phyloP scores from a whole-genome alignment of 2,113 vertebrate genomes.

The Rhea americana region DNA sequence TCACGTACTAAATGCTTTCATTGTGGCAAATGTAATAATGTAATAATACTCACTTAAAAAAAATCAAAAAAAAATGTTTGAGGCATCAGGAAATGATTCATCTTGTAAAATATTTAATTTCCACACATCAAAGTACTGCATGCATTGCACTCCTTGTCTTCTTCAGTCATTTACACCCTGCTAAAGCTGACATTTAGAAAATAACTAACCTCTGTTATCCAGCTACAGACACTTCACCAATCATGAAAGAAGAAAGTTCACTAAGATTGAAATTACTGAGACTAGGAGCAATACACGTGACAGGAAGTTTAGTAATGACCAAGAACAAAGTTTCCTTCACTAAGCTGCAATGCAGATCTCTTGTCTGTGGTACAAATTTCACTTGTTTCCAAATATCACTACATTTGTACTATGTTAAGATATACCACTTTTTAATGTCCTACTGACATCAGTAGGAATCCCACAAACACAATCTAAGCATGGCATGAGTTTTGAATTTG shows the following conservation, averaged over 20 bases:
- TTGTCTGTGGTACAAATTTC: slow-evolving; percentile 8
- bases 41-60: background rate
- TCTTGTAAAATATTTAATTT: slow-evolving; percentile 50
- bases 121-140: slow-evolving; percentile 51
- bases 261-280: slow-evolving; percentile 28
- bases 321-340: slow-evolving; percentile 55
- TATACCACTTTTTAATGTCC: background rate
- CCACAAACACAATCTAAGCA: background rate
- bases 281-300: background rate
- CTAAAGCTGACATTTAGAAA: slow-evolving; percentile 54
- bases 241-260: slow-evolving; percentile 58
- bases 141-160: background rate
- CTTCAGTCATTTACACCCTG: background rate
- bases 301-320: slow-evolving; percentile 50
- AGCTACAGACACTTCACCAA: slow-evolving; percentile 41
- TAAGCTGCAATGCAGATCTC: background rate
- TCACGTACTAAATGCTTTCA: background rate
- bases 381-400: background rate
- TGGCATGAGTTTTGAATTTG: background rate
- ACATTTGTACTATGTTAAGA: background rate
- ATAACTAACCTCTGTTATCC: slow-evolving; percentile 44
- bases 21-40: background rate
- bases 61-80: fast-evolving
- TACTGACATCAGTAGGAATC: slow-evolving; percentile 25
- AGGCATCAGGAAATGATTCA: slow-evolving; percentile 39